A percentile compares a stretch with the other conserved stretches of the same genome.
These are phyloP conservation scores for Neopipo cinnamomea DNA, from an alignment of 2,113 vertebrate genomes.

Conservation along the genomic window DNA sequence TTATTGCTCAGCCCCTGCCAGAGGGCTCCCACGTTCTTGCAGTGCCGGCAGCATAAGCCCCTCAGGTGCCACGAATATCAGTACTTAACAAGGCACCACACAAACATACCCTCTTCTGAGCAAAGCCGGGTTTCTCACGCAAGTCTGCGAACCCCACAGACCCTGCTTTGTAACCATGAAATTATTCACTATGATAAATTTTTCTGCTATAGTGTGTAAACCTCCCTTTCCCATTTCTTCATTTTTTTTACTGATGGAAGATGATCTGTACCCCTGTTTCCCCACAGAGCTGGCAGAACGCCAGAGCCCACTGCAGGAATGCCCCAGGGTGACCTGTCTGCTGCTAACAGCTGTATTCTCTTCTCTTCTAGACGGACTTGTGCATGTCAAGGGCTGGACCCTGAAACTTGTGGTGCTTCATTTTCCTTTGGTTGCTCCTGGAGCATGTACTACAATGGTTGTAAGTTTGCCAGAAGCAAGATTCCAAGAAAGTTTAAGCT, in stretches of 20 bases:
- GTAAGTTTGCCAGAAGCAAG: conserved; percentile 98
- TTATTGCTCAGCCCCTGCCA: not conserved
- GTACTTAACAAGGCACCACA: not conserved
- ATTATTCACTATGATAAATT: not conserved
- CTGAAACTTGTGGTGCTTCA: conserved; percentile 91
- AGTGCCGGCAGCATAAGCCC: not conserved
- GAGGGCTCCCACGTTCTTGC: not conserved
- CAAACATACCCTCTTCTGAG: fast-evolving
- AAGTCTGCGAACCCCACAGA: not conserved
- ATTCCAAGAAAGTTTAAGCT: conserved; percentile 96
- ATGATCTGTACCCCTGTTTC: not conserved
- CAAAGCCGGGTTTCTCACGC: not conserved
- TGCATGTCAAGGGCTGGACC: conserved; percentile 92
- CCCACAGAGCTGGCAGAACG: fast-evolving
- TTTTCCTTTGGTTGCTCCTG: conserved; percentile 99
- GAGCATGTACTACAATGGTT: conserved; percentile 99
- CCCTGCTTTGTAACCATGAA: not conserved
- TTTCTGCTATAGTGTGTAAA: not conserved
- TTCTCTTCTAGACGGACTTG: conserved; percentile 86
- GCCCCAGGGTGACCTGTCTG: not conserved
- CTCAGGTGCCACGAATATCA: not conserved
- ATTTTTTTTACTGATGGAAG: not conserved
- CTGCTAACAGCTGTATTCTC: conserved; percentile 15
- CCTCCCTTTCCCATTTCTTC: not conserved
- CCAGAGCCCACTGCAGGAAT: not conserved